These are phyloP conservation scores for Pristionchus entomophagus DNA, from an alignment of 2,888 invertebrate species.

Conservation along the genomic window DNA sequence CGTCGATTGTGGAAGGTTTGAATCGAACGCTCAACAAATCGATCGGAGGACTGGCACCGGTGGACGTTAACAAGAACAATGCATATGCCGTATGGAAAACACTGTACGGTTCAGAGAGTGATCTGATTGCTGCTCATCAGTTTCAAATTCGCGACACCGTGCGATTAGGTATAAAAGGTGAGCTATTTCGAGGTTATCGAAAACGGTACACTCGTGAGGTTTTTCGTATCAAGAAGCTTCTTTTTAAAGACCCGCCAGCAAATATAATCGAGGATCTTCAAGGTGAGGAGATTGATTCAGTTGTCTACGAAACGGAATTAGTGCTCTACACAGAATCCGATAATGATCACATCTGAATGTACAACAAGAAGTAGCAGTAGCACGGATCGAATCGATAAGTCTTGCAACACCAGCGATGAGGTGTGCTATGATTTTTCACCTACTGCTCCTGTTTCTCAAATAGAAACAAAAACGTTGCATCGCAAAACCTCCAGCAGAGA, in stretches of 20 bases:
- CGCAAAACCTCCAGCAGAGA: background rate
- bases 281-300: no score
- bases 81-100: slow-evolving; percentile 18
- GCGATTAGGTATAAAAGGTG: background rate
- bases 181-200: slow-evolving; percentile 18
- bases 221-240: no score
- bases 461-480: background rate
- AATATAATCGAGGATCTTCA: slow-evolving; percentile 11
- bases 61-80: slow-evolving; percentile 9
- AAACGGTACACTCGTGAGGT: no score
- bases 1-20: background rate
- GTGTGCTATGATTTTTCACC: background rate
- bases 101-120: background rate
- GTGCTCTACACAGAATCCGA: no score
- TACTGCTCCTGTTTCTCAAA: background rate
- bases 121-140: no score
- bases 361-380: no score
- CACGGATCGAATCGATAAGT: background rate
- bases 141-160: no score
- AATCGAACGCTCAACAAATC: background rate
- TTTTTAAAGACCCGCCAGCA: background rate
- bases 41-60: slow-evolving; percentile 21
- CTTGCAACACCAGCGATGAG: background rate
- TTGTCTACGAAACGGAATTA: no score
- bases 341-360: no score